phyloP scores from a whole-genome alignment of 2,797 vertebrate species.

The Phataginus tricuspis region DNA sequence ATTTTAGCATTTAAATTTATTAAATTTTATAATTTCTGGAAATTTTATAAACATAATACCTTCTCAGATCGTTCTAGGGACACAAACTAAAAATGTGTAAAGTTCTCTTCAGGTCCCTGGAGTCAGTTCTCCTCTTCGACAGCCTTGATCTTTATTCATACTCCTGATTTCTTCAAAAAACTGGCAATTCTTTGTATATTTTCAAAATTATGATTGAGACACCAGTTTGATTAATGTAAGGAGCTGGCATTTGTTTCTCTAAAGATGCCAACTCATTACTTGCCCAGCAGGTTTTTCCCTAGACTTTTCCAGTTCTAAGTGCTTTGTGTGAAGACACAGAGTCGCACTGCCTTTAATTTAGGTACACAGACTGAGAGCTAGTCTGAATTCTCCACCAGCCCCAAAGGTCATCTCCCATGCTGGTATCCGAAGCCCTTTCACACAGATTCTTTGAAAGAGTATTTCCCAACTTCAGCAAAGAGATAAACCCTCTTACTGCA shows the following conservation, averaged over 20 bases:
- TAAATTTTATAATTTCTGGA: background rate
- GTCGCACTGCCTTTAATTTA: background rate
- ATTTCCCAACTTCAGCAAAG: background rate
- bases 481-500: background rate
- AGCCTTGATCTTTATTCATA: background rate
- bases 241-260: background rate
- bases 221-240: background rate
- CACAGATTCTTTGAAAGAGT: background rate
- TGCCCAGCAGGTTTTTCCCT: background rate
- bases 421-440: background rate
- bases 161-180: background rate
- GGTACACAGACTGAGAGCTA: background rate
- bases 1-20: background rate
- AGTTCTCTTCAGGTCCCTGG: background rate
- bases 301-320: background rate
- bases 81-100: background rate
- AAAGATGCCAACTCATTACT: background rate
- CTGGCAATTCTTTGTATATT: background rate
- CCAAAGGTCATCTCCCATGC: background rate
- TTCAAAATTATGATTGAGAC: background rate
- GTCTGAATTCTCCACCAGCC: background rate
- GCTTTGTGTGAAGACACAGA: background rate
- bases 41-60: background rate
- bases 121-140: background rate
- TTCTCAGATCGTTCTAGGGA: background rate